Conservation (phyloP, 1,140 invertebrate species). For the Ceratitis capitata region DNA sequence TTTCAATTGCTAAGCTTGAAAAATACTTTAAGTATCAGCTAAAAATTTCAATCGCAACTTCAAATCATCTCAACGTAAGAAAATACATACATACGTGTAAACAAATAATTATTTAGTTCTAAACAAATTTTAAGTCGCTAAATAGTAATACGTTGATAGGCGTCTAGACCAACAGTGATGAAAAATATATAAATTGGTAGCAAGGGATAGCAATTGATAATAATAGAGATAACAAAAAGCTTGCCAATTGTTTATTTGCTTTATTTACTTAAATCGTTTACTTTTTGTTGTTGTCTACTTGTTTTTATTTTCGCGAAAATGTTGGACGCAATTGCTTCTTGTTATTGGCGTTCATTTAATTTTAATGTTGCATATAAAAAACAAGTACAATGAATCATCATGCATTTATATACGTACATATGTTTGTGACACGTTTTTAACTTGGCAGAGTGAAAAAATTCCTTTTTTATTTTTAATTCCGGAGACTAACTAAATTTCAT, state of each 20-base stretch:
- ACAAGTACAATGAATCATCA: neutral
- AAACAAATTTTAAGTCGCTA: too few species aligned
- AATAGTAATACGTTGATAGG: neutral
- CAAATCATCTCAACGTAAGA: too few species aligned
- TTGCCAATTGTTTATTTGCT: neutral
- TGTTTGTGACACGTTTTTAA: neutral
- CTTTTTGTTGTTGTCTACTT: neutral
- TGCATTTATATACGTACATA: neutral
- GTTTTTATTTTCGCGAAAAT: neutral
- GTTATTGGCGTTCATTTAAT: neutral
- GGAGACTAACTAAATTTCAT: neutral
- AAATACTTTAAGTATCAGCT: too few species aligned
- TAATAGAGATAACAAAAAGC: neutral
- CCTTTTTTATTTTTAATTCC: neutral
- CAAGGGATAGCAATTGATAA: neutral
- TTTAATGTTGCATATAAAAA: neutral
- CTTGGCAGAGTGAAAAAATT: neutral
- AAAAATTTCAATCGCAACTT: too few species aligned
- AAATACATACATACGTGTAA: too few species aligned
- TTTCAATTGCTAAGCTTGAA: too few species aligned
- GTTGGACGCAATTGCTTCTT: neutral
- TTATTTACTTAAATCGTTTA: neutral
- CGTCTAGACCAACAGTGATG: neutral
- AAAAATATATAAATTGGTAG: neutral
- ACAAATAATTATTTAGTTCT: too few species aligned